phyloP scores from a whole-genome alignment of 1,140 invertebrate genomes.

The Drosophila tsacasi region DNA sequence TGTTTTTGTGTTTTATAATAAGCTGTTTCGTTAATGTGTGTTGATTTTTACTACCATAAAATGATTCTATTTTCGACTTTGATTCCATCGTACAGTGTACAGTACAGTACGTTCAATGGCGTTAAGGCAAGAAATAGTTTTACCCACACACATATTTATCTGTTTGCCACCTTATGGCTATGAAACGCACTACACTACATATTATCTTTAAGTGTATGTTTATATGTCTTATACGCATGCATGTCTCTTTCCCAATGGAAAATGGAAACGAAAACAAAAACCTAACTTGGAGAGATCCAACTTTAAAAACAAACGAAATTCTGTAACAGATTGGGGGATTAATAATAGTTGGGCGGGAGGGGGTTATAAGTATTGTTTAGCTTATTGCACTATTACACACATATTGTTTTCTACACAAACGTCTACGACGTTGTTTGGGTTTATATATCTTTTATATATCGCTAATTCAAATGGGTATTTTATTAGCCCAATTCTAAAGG shows the following conservation, averaged over 20 bases:
- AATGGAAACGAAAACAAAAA: constrained; percentile 11
- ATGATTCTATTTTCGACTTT: constrained; percentile 17
- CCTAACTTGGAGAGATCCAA: constrained; percentile 9
- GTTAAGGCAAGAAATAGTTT: constrained; percentile 25
- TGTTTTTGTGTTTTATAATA: constrained; percentile 24
- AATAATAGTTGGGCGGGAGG: constrained; percentile 1
- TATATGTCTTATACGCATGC: constrained; percentile 23
- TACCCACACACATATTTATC: background rate
- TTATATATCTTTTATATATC: constrained; percentile 26
- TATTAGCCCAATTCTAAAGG: background rate
- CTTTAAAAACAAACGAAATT: constrained; percentile 16
- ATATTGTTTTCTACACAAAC: constrained; percentile 31
- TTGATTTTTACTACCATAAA: constrained; percentile 35
- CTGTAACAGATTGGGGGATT: constrained; percentile 14
- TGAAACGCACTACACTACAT: constrained; percentile 22
- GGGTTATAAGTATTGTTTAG: constrained; percentile 20
- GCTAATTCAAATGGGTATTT: constrained; percentile 38
- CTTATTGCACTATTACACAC: constrained; percentile 53
- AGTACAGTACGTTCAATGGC: constrained; percentile 21
- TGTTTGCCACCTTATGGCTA: background rate
- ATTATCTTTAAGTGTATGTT: constrained; percentile 6
- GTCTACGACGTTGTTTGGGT: constrained; percentile 19
- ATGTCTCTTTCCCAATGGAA: constrained; percentile 39
- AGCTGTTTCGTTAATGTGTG: constrained; percentile 32
- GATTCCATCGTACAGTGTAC: constrained; percentile 15